Base-by-base conservation (phyloP, 2,888 invertebrate species). In the Hyposoter dolosus region DNA sequence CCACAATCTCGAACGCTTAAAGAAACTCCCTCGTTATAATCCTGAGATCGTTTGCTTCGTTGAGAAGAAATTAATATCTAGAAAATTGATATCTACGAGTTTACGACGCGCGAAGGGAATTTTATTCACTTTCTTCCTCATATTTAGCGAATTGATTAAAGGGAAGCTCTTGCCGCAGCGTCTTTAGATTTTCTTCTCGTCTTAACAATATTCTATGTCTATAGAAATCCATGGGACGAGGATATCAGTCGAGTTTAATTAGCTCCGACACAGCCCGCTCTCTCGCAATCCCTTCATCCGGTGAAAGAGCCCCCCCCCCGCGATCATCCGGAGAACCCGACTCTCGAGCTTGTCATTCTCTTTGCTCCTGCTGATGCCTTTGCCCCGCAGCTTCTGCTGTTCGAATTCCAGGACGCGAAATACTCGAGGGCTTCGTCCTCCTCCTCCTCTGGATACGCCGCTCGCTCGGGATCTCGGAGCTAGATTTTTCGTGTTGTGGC, bases 181-280 rank as follows among this genome's bases (percentile, higher is more conserved):
- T 65, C 82, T n/a, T 17, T 43, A 28, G 77, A 77, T 82, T 77
- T 83, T 77, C 71, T 28, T 35, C n/a, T 40, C 3, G 23, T 43
- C 9, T 43, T 63, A 17, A 28, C 40, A 77, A 82, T 77, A 28
- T n/a, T n/a, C 23, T 35, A 63, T 69, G 72, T 10, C 82, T 85
- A 63, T 82, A 78, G 63, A 19, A n/a, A 12, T 35, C 28, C 1
- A 45, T 50, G 19, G 45, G 45, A 74, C 43, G 60, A 47, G 63
- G 75, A 80, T 83, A 83, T 79, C 79, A 79, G 79, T 71, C 79
- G 53, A 83, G 83, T 85, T 85, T 85, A 85, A 85, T 85, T 85
- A 85, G 75, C 79, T 66, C 78, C 15, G 60, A 60, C 50, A 43
- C 68, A 40, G 43, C 68, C 66, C 17, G 45, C 35, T 47, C 65